These are phyloP conservation scores for Atherinosoma microstoma DNA, from an alignment of 2,797 vertebrate genomes.

Conservation along the genomic window DNA sequence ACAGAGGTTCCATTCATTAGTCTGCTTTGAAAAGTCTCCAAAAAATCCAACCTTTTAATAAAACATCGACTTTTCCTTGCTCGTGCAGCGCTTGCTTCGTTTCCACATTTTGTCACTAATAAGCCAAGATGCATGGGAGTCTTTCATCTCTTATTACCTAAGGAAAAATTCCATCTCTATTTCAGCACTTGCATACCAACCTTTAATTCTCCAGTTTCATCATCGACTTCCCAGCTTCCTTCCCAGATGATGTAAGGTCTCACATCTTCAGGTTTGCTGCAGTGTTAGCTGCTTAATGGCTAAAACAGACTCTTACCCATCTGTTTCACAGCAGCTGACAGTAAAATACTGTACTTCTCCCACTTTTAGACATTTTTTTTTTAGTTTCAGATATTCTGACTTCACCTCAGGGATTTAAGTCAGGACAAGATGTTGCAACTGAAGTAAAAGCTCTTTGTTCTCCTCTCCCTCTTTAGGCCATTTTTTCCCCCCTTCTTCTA, in stretches of 20 bases:
- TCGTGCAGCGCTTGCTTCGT: conserved; percentile 14
- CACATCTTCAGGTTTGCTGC: conserved; percentile 40
- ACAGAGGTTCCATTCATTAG: conserved; percentile 79
- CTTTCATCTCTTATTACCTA: conserved; percentile 3
- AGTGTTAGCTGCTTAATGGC: conserved; percentile 48
- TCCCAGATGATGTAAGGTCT: conserved; percentile 63
- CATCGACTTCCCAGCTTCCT: conserved; percentile 47
- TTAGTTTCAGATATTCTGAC: conserved; percentile 29
- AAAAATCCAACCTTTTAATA: conserved; percentile 52
- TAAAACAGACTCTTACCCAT: conserved; percentile 62
- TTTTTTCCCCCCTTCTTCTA: background rate
- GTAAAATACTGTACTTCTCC: conserved; percentile 16
- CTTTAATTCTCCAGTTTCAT: conserved; percentile 31
- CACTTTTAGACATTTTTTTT: conserved; percentile 31
- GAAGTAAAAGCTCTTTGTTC: conserved; percentile 62
- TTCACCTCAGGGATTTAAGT: conserved; percentile 33
- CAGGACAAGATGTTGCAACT: conserved; percentile 44
- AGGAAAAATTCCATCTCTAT: conserved; percentile 32
- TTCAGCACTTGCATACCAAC: conserved; percentile 23
- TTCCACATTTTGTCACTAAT: conserved; percentile 29
- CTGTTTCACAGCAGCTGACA: conserved; percentile 56
- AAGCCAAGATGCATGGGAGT: conserved; percentile 1
- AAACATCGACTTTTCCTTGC: conserved; percentile 43
- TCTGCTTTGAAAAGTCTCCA: conserved; percentile 57
- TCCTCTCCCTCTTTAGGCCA: conserved; percentile 14